These are phyloP conservation scores for Notechis scutatus DNA, from an alignment of 2,113 vertebrate species.

Conservation along the genomic window DNA sequence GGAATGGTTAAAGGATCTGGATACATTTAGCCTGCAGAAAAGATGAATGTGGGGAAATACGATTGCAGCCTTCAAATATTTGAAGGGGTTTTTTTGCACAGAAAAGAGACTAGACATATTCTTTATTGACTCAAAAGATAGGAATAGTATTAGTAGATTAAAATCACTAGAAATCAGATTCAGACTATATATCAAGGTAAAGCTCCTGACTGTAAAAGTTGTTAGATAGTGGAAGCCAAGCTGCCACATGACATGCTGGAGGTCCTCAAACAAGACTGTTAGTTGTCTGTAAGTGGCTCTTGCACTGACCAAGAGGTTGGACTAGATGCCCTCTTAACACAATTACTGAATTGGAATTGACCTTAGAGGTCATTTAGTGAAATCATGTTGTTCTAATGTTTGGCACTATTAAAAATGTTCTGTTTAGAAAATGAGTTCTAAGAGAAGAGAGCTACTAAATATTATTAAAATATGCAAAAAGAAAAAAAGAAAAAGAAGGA, in stretches of 20 bases:
- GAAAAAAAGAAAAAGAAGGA: background rate
- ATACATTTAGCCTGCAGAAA: background rate
- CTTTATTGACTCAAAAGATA: background rate
- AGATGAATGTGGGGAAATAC: background rate
- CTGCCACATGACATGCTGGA: background rate
- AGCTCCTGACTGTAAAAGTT: background rate
- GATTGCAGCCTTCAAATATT: background rate
- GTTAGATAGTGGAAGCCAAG: background rate
- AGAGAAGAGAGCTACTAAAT: background rate
- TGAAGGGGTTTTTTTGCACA: background rate
- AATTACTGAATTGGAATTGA: background rate
- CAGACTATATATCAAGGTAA: background rate
- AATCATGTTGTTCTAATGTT: background rate
- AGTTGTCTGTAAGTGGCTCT: background rate
- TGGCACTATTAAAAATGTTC: background rate
- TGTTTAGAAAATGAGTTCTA: background rate
- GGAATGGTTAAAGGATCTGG: background rate
- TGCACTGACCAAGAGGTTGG: background rate
- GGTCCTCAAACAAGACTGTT: background rate
- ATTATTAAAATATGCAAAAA: background rate
- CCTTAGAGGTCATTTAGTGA: background rate
- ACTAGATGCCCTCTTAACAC: background rate
- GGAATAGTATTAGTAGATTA: background rate
- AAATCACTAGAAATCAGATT: background rate
- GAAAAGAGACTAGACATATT: background rate